phyloP scores from a whole-genome alignment of 2,113 vertebrate genomes.

The Albula goreensis region DNA sequence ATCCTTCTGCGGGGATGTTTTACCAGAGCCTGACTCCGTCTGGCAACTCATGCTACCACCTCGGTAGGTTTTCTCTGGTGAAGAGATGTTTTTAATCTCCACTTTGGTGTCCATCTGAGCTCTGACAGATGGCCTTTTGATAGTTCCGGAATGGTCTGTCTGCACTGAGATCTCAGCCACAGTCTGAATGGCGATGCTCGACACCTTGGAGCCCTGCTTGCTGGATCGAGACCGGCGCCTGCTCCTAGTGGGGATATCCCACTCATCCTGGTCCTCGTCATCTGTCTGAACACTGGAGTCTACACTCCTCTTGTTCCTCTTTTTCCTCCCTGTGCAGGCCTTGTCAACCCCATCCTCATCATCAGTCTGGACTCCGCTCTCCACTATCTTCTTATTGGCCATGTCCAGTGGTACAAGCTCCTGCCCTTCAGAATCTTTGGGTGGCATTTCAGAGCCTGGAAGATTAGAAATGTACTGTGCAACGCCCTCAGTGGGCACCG shows the following conservation, averaged over 20 bases:
- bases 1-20: slow-evolving; percentile 78
- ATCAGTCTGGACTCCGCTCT: slow-evolving; percentile 95
- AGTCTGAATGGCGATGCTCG: slow-evolving; percentile 94
- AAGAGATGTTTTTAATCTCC: slow-evolving; percentile 95
- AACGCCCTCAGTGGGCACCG: slow-evolving; percentile 74
- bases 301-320: slow-evolving; percentile 82
- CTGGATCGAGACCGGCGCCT: slow-evolving; percentile 79
- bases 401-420: slow-evolving; percentile 62
- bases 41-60: slow-evolving; percentile 92
- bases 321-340: slow-evolving; percentile 77
- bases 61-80: slow-evolving; percentile 88
- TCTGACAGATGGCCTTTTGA: slow-evolving; percentile 82
- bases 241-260: slow-evolving; percentile 84
- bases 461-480: slow-evolving; percentile 75
- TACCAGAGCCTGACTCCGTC: slow-evolving; percentile 83
- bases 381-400: slow-evolving; percentile 82
- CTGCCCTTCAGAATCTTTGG: slow-evolving; percentile 76
- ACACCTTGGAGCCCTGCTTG: slow-evolving; percentile 83
- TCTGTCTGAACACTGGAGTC: slow-evolving; percentile 93
- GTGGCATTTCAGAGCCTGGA: slow-evolving; percentile 75
- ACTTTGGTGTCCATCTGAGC: slow-evolving; percentile 87
- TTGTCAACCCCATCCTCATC: slow-evolving; percentile 90
- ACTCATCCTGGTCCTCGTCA: slow-evolving; percentile 96
- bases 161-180: slow-evolving; percentile 97
- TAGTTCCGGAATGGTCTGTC: slow-evolving; percentile 90